These are phyloP conservation scores for Hylia prasina DNA, from an alignment of 2,113 vertebrate species.

Conservation along the genomic window DNA sequence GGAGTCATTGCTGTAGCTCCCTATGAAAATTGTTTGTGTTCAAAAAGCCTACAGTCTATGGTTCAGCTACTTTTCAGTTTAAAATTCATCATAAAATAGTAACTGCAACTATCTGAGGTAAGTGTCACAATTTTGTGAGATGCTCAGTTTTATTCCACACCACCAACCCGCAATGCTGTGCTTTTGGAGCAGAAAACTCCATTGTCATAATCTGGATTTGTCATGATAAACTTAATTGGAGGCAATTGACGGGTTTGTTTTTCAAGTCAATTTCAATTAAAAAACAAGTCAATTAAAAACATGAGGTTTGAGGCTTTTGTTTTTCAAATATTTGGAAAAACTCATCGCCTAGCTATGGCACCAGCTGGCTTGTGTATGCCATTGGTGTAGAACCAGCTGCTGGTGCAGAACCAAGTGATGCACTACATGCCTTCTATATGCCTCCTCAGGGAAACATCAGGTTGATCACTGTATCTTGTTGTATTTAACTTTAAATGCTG, in stretches of 20 bases:
- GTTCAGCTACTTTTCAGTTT: constrained; percentile 10
- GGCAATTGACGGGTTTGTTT: not conserved
- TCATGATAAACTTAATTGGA: not conserved
- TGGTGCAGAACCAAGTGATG: not conserved
- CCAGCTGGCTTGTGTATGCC: not conserved
- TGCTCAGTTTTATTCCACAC: not conserved
- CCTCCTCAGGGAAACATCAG: not conserved
- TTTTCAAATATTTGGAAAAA: not conserved
- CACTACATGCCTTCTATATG: not conserved
- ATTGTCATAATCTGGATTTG: not conserved
- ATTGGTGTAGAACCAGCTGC: not conserved
- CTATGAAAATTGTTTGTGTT: not conserved
- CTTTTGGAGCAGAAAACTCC: not conserved
- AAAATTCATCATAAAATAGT: constrained; percentile 24
- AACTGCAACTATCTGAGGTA: not conserved
- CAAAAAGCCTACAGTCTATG: not conserved
- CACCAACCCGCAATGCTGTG: not conserved
- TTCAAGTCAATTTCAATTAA: not conserved
- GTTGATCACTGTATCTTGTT: not conserved
- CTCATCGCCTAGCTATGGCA: not conserved
- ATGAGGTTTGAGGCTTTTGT: not conserved
- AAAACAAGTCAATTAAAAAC: not conserved
- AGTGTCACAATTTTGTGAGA: not conserved
- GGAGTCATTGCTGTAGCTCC: not conserved
- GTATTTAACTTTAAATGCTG: not conserved